Base-by-base conservation (phyloP, 1,140 invertebrate species). In the Drosophila leontia region DNA sequence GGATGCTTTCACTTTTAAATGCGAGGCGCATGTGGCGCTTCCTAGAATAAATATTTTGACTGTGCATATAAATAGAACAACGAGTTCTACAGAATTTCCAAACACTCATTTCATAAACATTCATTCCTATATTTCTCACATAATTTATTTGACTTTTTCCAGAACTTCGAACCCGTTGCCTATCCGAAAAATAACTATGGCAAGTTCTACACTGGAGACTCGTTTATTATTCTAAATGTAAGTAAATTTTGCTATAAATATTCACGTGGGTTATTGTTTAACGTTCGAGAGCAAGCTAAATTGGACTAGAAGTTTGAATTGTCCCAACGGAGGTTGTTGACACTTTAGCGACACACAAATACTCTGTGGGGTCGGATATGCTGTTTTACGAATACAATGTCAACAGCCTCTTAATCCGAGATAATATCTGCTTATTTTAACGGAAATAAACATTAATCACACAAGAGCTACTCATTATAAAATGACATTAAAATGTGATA, bases 161-260 rank as follows among this genome's bases (percentile, higher is more conserved):
- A 98, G 97, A 96, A 97, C 91, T 98, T 98, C 86, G 95, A 96
- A 85, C 96, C 97, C 6, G 96, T 96, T 17, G 93, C 94, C 3
- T 96, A 97, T 72, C 94, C 96, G 0, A 94, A 94, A 77, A 94
- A 94, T 58, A 96, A 98, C 76, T 96, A 96, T 93, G 98, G 98
- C n/a, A 97, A 97, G 92, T 98, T 98, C 93, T 96, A 96, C 91
- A 95, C 95, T 62, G 98, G 98, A 13, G 98, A 98, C 93, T 98
- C 97, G 3, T 98, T 98, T 93, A 97, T 98, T 59, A 93, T 98
- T 47, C 93, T 98, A 4, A 95, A 96, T 94, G 97, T 98, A 94
- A 95, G 95, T 95, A 39, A 23, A 39, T 35, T 15, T 50, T 45
- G 9, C 17, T 9, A 26, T 4, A 45, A 42, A 34, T 23, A 26